Conservation (phyloP, 1,140 invertebrate genomes). For the Drosophila miranda region DNA sequence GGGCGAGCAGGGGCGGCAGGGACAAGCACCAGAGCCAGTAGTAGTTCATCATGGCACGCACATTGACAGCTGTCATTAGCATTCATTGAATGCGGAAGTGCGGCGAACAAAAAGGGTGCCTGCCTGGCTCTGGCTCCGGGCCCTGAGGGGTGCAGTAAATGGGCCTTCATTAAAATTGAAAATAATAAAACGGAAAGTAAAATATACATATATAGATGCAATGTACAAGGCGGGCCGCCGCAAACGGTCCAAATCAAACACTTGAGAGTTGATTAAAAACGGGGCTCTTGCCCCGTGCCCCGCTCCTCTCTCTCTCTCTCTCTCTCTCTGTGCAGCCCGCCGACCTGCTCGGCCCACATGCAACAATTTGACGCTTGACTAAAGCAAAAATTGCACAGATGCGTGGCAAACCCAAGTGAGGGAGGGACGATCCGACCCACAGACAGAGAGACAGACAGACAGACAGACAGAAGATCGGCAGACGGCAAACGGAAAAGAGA, state of each 20-base stretch:
- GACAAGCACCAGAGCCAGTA: neutral
- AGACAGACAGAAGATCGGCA: slow-evolving; percentile 18
- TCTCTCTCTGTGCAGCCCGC: no score
- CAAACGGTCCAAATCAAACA: slow-evolving; percentile 73
- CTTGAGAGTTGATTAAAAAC: slow-evolving; percentile 75
- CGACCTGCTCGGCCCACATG: slow-evolving; percentile 53
- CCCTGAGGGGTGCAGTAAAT: slow-evolving; percentile 61
- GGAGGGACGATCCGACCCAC: slow-evolving; percentile 9
- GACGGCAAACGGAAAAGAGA: slow-evolving; percentile 1
- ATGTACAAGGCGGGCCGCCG: slow-evolving; percentile 31
- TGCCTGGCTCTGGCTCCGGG: neutral
- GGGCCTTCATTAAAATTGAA: slow-evolving; percentile 77
- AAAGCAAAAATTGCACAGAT: slow-evolving; percentile 68
- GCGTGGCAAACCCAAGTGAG: slow-evolving; percentile 42
- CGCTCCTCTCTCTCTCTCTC: neutral
- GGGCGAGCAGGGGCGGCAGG: neutral
- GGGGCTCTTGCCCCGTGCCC: slow-evolving; percentile 11
- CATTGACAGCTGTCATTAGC: slow-evolving; percentile 77
- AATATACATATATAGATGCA: slow-evolving; percentile 20
- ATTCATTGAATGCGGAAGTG: slow-evolving; percentile 73
- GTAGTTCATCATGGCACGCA: slow-evolving; percentile 73
- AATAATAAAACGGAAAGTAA: slow-evolving; percentile 76
- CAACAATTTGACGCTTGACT: slow-evolving; percentile 76
- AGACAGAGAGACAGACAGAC: neutral
- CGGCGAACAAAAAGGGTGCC: slow-evolving; percentile 31